Evolutionary conservation across 2,113 vertebrate species (phyloP).

Genomic region (Labeo catla): DNA sequence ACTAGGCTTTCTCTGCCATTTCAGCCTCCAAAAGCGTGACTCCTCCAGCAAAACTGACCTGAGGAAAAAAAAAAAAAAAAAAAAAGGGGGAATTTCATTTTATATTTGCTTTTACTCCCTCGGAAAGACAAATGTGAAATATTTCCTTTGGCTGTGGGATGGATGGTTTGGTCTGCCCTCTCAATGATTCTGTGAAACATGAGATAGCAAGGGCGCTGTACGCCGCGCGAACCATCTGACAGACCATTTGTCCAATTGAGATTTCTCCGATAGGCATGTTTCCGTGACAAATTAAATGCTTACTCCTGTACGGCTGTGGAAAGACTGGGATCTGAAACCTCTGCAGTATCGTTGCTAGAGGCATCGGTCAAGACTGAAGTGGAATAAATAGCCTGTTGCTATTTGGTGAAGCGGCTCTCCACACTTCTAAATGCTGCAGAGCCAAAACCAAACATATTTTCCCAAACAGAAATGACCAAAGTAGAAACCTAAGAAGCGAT

Average conservation of each 20-base stretch:
- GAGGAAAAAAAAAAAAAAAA: slow-evolving; percentile 43
- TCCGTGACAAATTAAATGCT: slow-evolving; percentile 48
- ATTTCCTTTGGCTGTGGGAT: slow-evolving; percentile 61
- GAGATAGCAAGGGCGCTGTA: slow-evolving; percentile 49
- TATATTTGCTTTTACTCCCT: slow-evolving; percentile 25
- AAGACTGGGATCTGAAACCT: slow-evolving; percentile 44
- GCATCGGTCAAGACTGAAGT: slow-evolving; percentile 48
- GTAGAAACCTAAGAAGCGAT: background rate
- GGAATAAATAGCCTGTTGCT: slow-evolving; percentile 65
- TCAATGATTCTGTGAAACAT: slow-evolving; percentile 61
- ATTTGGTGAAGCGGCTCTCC: slow-evolving; percentile 57
- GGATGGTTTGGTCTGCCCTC: slow-evolving; percentile 40
- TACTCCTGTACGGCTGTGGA: slow-evolving; percentile 33
- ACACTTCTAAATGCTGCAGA: slow-evolving; percentile 54
- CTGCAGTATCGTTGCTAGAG: slow-evolving; percentile 44
- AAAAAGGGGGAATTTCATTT: slow-evolving; percentile 40
- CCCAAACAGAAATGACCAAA: slow-evolving; percentile 55
- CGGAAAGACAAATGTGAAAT: slow-evolving; percentile 50
- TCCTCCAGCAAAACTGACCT: slow-evolving; percentile 99
- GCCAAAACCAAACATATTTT: slow-evolving; percentile 57
- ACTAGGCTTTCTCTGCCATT: slow-evolving; percentile 95
- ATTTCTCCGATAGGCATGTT: slow-evolving; percentile 48
- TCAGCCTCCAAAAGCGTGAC: slow-evolving; percentile 90
- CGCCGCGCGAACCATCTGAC: slow-evolving; percentile 56
- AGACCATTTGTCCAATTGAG: slow-evolving; percentile 66